A percentile compares a stretch with the other conserved stretches of the same genome.
Conservation (phyloP, 2,113 vertebrate genomes). For the Mastomys natalensis region DNA sequence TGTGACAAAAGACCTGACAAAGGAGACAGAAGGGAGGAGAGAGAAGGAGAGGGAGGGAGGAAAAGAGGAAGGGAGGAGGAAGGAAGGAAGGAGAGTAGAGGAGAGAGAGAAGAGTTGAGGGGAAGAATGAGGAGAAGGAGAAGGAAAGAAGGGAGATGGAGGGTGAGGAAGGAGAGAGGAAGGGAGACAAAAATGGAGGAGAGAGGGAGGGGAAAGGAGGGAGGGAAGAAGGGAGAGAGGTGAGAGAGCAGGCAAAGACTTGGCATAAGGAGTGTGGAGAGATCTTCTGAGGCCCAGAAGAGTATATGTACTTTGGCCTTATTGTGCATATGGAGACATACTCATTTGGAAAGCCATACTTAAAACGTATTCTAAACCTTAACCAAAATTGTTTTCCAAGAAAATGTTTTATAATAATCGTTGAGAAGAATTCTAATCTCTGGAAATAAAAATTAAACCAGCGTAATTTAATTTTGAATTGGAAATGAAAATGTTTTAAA, state of each 20-base stretch:
- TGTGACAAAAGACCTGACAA: neutral
- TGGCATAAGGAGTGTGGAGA: neutral
- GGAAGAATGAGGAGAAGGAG: neutral
- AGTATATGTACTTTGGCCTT: neutral
- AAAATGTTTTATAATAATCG: neutral
- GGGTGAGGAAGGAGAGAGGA: no score
- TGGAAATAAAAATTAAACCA: conserved; percentile 43
- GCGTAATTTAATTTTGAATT: conserved; percentile 32
- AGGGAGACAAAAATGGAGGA: no score
- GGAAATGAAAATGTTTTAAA: conserved; percentile 54
- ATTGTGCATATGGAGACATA: neutral
- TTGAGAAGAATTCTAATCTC: conserved; percentile 42
- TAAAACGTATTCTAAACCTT: neutral
- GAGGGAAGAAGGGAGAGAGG: neutral
- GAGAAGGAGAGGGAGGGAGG: accelerated
- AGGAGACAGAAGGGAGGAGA: neutral
- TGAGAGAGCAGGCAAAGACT: no score
- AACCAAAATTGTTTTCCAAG: neutral
- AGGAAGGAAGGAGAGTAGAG: no score
- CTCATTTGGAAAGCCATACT: neutral
- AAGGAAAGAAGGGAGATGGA: neutral
- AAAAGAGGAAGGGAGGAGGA: no score
- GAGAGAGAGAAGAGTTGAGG: no score
- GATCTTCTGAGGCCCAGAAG: neutral
- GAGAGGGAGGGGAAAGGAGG: no score